A percentile compares a stretch with the other conserved stretches of the same genome.
Conservation (phyloP, 2,888 invertebrate species). For the Eudemis profundana region DNA sequence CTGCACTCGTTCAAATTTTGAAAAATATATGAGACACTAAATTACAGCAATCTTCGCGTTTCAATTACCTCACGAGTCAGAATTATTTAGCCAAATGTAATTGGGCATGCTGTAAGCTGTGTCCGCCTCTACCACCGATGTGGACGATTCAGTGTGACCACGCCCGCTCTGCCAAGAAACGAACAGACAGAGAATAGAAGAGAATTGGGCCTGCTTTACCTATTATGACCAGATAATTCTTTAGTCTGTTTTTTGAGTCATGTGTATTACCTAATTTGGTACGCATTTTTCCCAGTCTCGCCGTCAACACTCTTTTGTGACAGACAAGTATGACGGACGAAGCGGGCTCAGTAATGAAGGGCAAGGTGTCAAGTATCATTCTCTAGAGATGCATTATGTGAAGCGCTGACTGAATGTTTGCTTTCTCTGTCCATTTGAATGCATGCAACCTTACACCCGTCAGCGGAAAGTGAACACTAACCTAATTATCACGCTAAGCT, state of each 20-base stretch:
- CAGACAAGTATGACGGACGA: conserved; percentile 42
- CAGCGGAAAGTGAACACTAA: conserved; percentile 50
- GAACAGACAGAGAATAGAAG: too few species aligned
- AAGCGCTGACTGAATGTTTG: conserved; percentile 73
- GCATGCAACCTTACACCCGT: conserved; percentile 75
- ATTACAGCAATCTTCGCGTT: conserved; percentile 29
- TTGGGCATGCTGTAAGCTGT: conserved; percentile 4
- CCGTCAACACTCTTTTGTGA: conserved; percentile 33
- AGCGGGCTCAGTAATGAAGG: conserved; percentile 59
- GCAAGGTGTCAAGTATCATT: conserved; percentile 77
- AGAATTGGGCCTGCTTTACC: background rate
- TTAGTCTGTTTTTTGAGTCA: background rate
- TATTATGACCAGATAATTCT: background rate
- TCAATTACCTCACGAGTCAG: conserved; percentile 9
- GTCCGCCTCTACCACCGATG: too few species aligned
- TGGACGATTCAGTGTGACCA: too few species aligned
- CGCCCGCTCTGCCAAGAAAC: too few species aligned
- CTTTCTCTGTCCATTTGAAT: conserved; percentile 77
- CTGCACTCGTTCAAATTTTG: conserved; percentile 29
- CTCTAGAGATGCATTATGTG: conserved; percentile 74
- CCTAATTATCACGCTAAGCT: conserved; percentile 39
- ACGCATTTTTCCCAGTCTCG: conserved; percentile 19
- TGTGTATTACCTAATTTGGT: conserved; percentile 7
- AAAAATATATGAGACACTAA: conserved; percentile 41
- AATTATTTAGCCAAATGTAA: conserved; percentile 15